phyloP scores from a whole-genome alignment of 2,113 vertebrate species.

The Melierax canorus region DNA sequence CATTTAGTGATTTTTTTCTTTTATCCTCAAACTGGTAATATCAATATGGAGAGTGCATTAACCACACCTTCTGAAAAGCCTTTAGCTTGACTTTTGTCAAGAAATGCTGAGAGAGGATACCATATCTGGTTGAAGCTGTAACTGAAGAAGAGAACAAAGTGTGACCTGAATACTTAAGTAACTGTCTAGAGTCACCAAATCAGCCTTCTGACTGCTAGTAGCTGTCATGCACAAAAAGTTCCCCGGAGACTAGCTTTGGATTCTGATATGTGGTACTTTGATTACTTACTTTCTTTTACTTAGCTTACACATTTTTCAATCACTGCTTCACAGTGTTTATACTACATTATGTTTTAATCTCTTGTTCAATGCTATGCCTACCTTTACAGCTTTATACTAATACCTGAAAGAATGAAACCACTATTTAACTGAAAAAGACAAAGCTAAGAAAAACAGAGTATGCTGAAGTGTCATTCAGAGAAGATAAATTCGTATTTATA shows the following conservation, averaged over 20 bases:
- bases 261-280: background rate
- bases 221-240: background rate
- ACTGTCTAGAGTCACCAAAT: background rate
- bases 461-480: background rate
- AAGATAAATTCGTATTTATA: background rate
- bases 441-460: background rate
- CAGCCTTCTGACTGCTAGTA: background rate
- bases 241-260: background rate
- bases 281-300: background rate
- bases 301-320: background rate
- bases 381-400: background rate
- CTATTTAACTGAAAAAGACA: background rate
- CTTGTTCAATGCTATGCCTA: background rate
- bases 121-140: background rate
- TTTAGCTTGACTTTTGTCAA: constrained; percentile 3
- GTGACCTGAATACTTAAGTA: constrained; percentile 23
- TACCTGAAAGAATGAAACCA: background rate
- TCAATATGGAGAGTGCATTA: background rate
- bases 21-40: background rate
- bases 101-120: background rate
- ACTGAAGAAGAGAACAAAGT: constrained; percentile 22
- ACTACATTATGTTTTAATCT: background rate
- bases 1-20: background rate
- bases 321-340: background rate
- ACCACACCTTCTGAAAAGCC: background rate